Base-by-base conservation (phyloP, 2,113 vertebrate genomes). In the Balaeniceps rex region DNA sequence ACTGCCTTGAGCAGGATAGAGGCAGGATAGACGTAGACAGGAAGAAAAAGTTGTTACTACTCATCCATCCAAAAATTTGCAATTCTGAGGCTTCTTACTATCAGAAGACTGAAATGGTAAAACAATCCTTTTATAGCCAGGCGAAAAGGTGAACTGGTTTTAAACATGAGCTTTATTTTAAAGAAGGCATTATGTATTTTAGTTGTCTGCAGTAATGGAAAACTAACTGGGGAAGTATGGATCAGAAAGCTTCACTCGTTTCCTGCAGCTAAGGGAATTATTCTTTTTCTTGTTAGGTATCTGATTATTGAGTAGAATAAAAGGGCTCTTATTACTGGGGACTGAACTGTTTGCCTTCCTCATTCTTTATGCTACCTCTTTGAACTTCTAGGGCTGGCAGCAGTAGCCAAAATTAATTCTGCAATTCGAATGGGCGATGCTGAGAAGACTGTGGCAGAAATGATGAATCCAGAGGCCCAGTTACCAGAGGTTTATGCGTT, bases 401-500 rank as follows among this genome's bases (percentile, higher is more conserved):
- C 99, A 0, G 99, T 99, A 92, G 98, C 98, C 3, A 97, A 77
- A 34, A 99, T 99, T 90, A 99, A 99, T 61, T 94, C 96, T 5
- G 99, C 99, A 29, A 98, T 99, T 96, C 97, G 96, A 66, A 97
- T 95, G 6, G 99, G 99, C 8, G 97, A 99, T 25, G 97, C 99
- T 0, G 98, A 99, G 97, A 98, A 99, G 81, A 99, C 99, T 0
- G 98, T 99, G 72, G 91, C 98, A 75, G 99, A 99, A 96, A 96
- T 99, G 63, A 99, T 99, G 99, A 99, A 99, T 83, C 99, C 99
- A 0, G 99, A 99, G 18, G 99, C 99, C 22, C 99, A 99, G 98
- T 98, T 99, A 93, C 99, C 99, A 3, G 98, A 99, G 51, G 99
- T 99, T 76, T 99, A 99, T 87, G 98, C 98, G 0, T 99, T 98